phyloP scores from a whole-genome alignment of 2,888 invertebrate genomes.

The Teleiodes luculella region DNA sequence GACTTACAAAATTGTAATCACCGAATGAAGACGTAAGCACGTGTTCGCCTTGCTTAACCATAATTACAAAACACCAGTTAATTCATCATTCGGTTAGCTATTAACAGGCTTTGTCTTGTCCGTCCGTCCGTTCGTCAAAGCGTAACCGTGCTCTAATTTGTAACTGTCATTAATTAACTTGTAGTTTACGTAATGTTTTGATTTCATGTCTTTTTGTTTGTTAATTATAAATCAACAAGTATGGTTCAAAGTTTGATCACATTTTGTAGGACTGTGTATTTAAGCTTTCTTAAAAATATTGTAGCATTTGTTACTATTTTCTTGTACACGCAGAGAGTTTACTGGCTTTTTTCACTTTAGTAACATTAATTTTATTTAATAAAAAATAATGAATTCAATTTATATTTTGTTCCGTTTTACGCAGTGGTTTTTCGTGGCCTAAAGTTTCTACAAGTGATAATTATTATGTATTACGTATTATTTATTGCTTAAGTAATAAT shows the following conservation, averaged over 20 bases:
- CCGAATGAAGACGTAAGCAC: constrained; percentile 5
- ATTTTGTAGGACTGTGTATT: too few species aligned
- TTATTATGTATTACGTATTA: neutral
- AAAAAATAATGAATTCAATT: too few species aligned
- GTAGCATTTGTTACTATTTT: too few species aligned
- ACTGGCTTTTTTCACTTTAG: too few species aligned
- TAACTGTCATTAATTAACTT: neutral
- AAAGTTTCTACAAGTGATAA: too few species aligned
- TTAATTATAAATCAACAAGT: too few species aligned
- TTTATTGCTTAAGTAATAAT: neutral
- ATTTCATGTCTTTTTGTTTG: neutral
- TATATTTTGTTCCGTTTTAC: too few species aligned
- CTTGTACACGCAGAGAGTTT: too few species aligned
- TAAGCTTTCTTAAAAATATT: too few species aligned
- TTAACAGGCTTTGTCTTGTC: constrained; percentile 9
- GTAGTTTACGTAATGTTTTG: neutral
- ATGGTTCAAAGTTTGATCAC: too few species aligned
- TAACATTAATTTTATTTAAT: too few species aligned
- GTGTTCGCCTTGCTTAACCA: constrained; percentile 4
- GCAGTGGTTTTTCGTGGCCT: too few species aligned
- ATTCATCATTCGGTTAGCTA: constrained; percentile 7
- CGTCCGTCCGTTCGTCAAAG: constrained; percentile 11
- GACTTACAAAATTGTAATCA: neutral
- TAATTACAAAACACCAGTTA: constrained; percentile 9
- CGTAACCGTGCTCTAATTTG: neutral